Evolutionary conservation across 37 sponge, comb jelly and placozoan species (phyloP).

Genomic region (Beroe forskalii): DNA sequence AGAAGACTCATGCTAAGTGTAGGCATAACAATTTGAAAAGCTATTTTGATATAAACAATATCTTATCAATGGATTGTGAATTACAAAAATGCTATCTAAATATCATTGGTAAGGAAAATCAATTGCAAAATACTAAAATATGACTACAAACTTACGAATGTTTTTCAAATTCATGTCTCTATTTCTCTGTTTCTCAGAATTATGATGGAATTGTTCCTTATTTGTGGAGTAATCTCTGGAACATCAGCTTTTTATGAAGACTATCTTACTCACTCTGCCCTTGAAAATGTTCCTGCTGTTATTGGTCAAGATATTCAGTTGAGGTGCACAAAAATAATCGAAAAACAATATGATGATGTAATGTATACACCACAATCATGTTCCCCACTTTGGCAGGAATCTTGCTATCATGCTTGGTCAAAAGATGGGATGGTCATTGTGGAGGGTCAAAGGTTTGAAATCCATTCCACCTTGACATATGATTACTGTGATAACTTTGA

Average conservation of each 20-base stretch:
- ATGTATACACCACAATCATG: background rate
- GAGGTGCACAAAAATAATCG: background rate
- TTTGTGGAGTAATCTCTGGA: background rate
- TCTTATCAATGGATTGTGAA: too few species aligned
- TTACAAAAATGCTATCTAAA: too few species aligned
- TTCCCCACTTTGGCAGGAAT: background rate
- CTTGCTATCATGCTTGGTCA: background rate
- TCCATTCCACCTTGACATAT: background rate
- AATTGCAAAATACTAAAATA: too few species aligned
- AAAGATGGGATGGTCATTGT: background rate
- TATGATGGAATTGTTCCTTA: too few species aligned
- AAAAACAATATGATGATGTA: background rate
- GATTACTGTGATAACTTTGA: conserved; percentile 12
- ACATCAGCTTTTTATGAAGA: background rate
- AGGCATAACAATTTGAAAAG: too few species aligned
- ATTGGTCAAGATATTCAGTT: background rate
- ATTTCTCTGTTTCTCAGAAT: too few species aligned
- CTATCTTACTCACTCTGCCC: background rate
- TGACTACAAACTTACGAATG: too few species aligned
- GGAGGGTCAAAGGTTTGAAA: background rate
- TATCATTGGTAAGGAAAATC: too few species aligned
- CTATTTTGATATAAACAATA: too few species aligned
- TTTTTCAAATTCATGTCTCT: too few species aligned
- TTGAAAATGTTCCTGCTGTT: background rate
- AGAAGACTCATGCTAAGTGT: too few species aligned